phyloP scores from a whole-genome alignment of 2,113 vertebrate genomes.

The Circaetus gallicus region DNA sequence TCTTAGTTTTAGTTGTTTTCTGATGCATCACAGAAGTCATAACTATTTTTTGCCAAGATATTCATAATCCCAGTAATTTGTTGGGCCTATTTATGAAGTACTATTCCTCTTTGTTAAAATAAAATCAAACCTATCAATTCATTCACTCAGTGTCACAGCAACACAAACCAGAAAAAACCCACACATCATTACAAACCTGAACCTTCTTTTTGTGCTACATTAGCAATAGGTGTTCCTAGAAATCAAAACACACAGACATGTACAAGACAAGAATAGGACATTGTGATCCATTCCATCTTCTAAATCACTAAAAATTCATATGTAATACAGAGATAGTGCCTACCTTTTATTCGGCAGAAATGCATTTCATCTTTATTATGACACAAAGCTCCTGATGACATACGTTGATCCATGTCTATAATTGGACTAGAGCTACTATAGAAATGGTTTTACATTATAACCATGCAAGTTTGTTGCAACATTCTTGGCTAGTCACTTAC shows the following conservation, averaged over 20 bases:
- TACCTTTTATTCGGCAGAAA: background rate
- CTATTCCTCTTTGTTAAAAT: background rate
- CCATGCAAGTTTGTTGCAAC: background rate
- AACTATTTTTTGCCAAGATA: background rate
- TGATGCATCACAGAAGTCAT: background rate
- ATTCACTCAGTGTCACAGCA: background rate
- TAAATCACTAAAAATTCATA: background rate
- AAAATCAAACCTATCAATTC: background rate
- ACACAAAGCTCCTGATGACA: background rate
- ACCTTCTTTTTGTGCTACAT: constrained; percentile 60
- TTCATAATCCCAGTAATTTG: background rate
- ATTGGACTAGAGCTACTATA: background rate
- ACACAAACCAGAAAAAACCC: background rate
- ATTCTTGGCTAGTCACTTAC: background rate
- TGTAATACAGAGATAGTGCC: background rate
- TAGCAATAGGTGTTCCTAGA: constrained; percentile 23
- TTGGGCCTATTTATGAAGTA: background rate
- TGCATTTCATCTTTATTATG: background rate
- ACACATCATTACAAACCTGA: constrained; percentile 77
- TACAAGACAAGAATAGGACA: background rate
- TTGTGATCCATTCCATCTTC: background rate
- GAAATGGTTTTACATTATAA: background rate
- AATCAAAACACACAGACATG: constrained; percentile 57
- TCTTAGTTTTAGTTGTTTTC: background rate
- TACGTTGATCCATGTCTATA: background rate